Percentiles rank a stretch among this genome's conserved stretches.
These are phyloP conservation scores for Microtus pennsylvanicus DNA, from an alignment of 2,113 vertebrate genomes.

Conservation along the genomic window DNA sequence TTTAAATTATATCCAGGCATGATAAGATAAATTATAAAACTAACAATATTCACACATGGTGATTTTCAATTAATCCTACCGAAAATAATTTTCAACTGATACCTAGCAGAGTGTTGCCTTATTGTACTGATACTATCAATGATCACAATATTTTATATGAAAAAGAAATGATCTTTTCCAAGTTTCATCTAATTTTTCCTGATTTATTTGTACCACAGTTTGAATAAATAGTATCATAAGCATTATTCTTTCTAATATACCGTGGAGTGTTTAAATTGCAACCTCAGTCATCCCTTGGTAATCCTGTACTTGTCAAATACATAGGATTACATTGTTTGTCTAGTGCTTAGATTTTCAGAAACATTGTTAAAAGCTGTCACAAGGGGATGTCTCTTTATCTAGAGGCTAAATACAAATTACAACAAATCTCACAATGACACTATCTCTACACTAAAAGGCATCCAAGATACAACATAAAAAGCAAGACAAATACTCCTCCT, in stretches of 20 bases:
- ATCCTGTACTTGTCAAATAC: neutral
- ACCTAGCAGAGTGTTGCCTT: neutral
- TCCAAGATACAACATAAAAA: neutral
- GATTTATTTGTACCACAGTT: neutral
- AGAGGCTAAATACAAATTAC: slow-evolving; percentile 62
- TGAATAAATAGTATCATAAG: slow-evolving; percentile 17
- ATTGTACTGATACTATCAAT: slow-evolving; percentile 9
- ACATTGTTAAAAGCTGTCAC: neutral
- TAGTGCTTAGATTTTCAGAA: neutral
- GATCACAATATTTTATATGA: neutral
- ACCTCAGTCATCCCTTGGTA: neutral
- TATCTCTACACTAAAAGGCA: slow-evolving; percentile 36
- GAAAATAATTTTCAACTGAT: neutral
- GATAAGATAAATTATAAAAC: neutral
- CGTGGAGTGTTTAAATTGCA: neutral
- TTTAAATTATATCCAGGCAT: neutral
- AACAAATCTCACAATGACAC: neutral
- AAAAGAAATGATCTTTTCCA: neutral
- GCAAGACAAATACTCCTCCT: neutral
- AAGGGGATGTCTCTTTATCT: slow-evolving; percentile 49
- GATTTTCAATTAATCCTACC: neutral
- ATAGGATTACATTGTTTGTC: neutral
- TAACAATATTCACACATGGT: neutral
- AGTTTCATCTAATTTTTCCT: slow-evolving; percentile 36
- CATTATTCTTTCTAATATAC: slow-evolving; percentile 14